These are phyloP conservation scores for Sarcophilus harrisii DNA, from an alignment of 2,797 vertebrate genomes.

Conservation along the genomic window DNA sequence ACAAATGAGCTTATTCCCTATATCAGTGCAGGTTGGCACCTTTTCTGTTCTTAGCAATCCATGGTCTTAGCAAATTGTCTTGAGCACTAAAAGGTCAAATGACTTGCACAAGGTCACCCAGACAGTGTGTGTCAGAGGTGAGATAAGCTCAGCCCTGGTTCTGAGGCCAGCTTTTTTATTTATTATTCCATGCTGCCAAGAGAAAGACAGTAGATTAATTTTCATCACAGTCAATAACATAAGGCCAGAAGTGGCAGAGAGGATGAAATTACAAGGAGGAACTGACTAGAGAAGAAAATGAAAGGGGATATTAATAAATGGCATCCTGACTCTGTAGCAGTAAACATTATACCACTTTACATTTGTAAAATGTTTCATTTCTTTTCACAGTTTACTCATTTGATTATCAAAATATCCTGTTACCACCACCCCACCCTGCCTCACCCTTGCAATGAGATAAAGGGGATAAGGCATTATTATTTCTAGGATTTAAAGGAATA, in stretches of 20 bases:
- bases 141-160: neutral
- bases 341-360: fast-evolving
- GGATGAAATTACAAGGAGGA: neutral
- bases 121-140: neutral
- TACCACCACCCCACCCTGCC: neutral
- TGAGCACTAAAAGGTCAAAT: neutral
- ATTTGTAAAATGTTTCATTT: neutral
- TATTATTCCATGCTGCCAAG: neutral
- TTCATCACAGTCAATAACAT: slow-evolving; percentile 1
- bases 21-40: neutral
- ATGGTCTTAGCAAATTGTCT: neutral
- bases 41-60: neutral
- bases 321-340: neutral
- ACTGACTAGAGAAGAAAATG: neutral
- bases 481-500: neutral
- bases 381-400: neutral
- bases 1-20: neutral
- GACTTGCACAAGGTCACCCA: neutral
- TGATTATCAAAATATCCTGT: neutral
- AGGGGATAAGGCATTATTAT: neutral
- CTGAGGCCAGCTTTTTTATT: neutral
- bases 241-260: neutral
- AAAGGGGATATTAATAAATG: neutral
- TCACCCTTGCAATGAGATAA: neutral
- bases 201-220: neutral